phyloP scores from a whole-genome alignment of 2,113 vertebrate genomes.

The Zosterops japonicus region DNA sequence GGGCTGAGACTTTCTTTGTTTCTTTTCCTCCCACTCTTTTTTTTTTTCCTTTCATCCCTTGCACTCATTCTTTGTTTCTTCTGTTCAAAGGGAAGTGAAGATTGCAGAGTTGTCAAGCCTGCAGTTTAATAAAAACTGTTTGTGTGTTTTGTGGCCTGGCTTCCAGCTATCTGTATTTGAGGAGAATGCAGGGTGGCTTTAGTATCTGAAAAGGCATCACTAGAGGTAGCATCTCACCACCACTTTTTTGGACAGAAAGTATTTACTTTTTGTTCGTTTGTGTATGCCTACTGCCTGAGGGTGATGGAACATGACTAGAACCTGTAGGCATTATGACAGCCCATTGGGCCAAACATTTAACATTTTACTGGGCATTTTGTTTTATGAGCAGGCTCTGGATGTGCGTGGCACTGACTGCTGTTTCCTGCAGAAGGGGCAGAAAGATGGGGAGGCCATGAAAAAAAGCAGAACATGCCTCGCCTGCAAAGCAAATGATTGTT shows the following conservation, averaged over 20 bases:
- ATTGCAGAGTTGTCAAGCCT: neutral
- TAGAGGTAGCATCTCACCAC: neutral
- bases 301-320: neutral
- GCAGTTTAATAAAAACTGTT: neutral
- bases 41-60: neutral
- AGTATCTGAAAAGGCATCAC: neutral
- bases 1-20: neutral
- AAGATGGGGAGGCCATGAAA: neutral
- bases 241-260: neutral
- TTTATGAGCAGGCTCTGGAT: neutral
- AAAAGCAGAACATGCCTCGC: neutral
- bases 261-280: neutral
- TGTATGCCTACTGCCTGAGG: neutral
- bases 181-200: neutral
- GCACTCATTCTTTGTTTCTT: neutral
- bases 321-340: neutral
- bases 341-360: neutral
- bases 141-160: neutral
- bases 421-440: neutral
- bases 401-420: neutral
- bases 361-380: neutral
- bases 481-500: neutral
- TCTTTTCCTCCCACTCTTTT: neutral
- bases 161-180: neutral
- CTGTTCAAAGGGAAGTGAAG: neutral